Base-by-base conservation (phyloP, 2,797 vertebrate species). In the Triplophysa yarkandensis region DNA sequence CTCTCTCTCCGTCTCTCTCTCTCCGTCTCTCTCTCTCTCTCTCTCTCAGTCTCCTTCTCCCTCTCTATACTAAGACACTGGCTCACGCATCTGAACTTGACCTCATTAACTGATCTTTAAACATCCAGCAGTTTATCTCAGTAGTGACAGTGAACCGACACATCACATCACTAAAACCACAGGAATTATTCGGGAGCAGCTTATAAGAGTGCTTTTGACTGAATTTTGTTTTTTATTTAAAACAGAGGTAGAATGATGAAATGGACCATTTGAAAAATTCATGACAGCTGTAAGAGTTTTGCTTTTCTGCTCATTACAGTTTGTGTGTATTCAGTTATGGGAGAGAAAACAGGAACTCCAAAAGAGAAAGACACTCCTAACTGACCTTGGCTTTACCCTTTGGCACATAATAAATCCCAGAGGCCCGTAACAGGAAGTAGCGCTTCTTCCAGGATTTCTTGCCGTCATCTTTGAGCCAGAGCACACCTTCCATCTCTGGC, bases 401-500 rank as follows among this genome's bases (percentile, higher is more conserved):
- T 62, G 97, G 97, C 68, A 99, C 96, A 14, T 97, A 99, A 88
- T 99, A 99, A 84, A 99, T 94, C 48, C 97, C 97, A 60, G 97
- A 99, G 17, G 97, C 97, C 77, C 97, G 85, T 67, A 99, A 91
- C 63, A 99, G 93, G 86, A 99, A 99, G 83, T 99, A 98, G 61
- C 97, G 95, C 76, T 99, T 99, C 88, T 99, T 99, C 97, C 97
- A 99, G 1, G 96, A 98, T 86, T 99, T 99, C 83, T 98, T 99
- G 57, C 97, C 97, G 39, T 99, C 97, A 63, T 99, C 97, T 81
- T 99, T 98, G 73, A 99, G 89, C 96, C 96, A 99, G 78, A 99
- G 81, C 30, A 97, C 92, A 46, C 97, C 97, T 83, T 99, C 97
- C 86, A 98, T 97, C 91, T 99, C 97, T 39, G 97, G 97, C 30